These are phyloP conservation scores for Pangasianodon hypophthalmus DNA, from an alignment of 2,113 vertebrate species.

Conservation along the genomic window DNA sequence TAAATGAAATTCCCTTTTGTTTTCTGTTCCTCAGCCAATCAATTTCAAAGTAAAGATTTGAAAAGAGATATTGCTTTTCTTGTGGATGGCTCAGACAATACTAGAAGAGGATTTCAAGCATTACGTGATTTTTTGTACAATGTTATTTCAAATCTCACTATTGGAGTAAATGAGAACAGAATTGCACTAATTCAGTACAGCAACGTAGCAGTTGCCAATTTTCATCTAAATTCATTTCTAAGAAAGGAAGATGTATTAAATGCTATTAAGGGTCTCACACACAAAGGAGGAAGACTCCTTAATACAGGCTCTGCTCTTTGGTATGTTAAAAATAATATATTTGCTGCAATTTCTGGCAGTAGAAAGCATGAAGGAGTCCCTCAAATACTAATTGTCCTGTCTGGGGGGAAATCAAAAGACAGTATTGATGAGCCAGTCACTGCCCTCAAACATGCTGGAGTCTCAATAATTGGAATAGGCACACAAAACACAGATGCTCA, in stretches of 20 bases:
- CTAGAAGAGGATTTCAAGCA: slow-evolving; percentile 60
- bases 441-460: slow-evolving; percentile 54
- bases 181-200: slow-evolving; percentile 64
- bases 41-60: slow-evolving; percentile 39
- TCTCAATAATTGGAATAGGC: slow-evolving; percentile 58
- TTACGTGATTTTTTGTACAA: slow-evolving; percentile 59
- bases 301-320: slow-evolving; percentile 60
- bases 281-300: slow-evolving; percentile 60
- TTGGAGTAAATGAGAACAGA: slow-evolving; percentile 57
- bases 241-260: slow-evolving; percentile 57
- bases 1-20: slow-evolving; percentile 18
- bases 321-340: slow-evolving; percentile 59
- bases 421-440: slow-evolving; percentile 43
- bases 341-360: slow-evolving; percentile 57
- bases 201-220: slow-evolving; percentile 58
- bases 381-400: slow-evolving; percentile 61
- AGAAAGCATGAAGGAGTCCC: slow-evolving; percentile 57
- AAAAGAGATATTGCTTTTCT: slow-evolving; percentile 70
- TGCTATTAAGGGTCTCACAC: slow-evolving; percentile 54
- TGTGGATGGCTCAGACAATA: slow-evolving; percentile 69
- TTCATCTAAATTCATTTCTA: slow-evolving; percentile 63
- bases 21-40: slow-evolving; percentile 23
- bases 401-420: slow-evolving; percentile 57
- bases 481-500: slow-evolving; percentile 46
- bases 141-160: slow-evolving; percentile 58